phyloP scores from a whole-genome alignment of 2,113 vertebrate genomes.

The Tapirus terrestris region DNA sequence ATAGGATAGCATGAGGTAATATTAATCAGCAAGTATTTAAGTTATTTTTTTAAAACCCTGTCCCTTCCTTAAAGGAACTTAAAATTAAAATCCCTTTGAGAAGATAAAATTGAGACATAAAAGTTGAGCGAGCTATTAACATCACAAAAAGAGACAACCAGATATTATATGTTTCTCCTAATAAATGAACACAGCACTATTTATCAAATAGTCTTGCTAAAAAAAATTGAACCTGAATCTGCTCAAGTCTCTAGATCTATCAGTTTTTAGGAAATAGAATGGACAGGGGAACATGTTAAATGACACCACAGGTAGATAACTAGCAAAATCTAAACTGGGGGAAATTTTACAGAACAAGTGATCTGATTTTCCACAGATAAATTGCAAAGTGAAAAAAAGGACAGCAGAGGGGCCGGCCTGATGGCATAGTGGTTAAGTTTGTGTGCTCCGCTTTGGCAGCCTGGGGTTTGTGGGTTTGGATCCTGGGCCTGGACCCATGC shows the following conservation, averaged over 20 bases:
- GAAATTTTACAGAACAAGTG: background rate
- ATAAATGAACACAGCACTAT: background rate
- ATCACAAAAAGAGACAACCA: background rate
- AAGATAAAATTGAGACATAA: background rate
- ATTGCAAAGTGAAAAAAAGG: background rate
- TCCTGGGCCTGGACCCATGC: too few species aligned
- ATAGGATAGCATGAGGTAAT: background rate
- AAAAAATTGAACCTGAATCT: background rate
- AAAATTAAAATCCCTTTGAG: constrained; percentile 24
- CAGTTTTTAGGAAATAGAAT: background rate
- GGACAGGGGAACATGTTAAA: background rate
- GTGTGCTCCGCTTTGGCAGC: too few species aligned
- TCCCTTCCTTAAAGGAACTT: background rate
- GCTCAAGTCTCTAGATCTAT: background rate
- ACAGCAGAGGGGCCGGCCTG: background rate
- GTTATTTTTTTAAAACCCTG: background rate
- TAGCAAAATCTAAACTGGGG: background rate
- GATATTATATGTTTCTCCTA: background rate
- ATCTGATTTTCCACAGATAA: background rate
- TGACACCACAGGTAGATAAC: constrained; percentile 22
- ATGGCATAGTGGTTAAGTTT: too few species aligned
- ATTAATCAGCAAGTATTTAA: background rate
- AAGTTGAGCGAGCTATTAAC: constrained; percentile 5
- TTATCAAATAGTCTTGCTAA: background rate
- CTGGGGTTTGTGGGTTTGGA: too few species aligned